Evolutionary conservation across 2,888 invertebrate species (phyloP), one percentile per base, ranked within the genome.

Genomic region (Acrocyrtus sp.): DNA sequence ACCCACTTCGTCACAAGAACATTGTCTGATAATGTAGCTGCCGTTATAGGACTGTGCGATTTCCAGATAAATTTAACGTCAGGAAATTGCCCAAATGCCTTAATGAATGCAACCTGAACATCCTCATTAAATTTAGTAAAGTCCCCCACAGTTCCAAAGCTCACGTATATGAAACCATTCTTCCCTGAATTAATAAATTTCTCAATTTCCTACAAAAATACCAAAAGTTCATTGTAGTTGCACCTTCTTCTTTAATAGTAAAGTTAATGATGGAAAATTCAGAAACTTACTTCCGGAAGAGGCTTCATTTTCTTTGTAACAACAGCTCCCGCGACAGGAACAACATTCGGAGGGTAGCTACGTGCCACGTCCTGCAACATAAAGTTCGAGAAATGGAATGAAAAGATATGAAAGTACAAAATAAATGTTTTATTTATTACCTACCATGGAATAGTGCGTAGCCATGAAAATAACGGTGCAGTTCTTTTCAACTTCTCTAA

Each of bases 391-490:
- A n/a, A n/a, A n/a, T n/a, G n/a, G n/a, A n/a, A n/a, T n/a, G n/a
- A n/a, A n/a, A n/a, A n/a, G n/a, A n/a, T n/a, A n/a, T n/a, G n/a
- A n/a, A n/a, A n/a, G n/a, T n/a, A n/a, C n/a, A n/a, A n/a, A n/a
- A n/a, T n/a, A n/a, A n/a, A n/a, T n/a, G n/a, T n/a, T n/a, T n/a
- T n/a, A n/a, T n/a, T n/a, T n/a, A n/a, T n/a, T n/a, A n/a, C n/a
- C n/a, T n/a, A n/a, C 78, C 21, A 77, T 57, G 5, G 72, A 58
- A 54, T 60, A 77, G 19, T 80, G 76, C 15, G 72, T 73, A 34
- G 75, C 79, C 6, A 74, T 29, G 26, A 80, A 17, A 8, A 80
- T 43, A 24, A 80, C 45, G 27, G 78, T 76, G 3, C 62, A 54
- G 43, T 75, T 69, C 22, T 50, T 50, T 22, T 75, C 74, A 21